These are phyloP conservation scores for Thecocarcelia acutangulata DNA, from an alignment of 2,888 invertebrate genomes.

Conservation along the genomic window DNA sequence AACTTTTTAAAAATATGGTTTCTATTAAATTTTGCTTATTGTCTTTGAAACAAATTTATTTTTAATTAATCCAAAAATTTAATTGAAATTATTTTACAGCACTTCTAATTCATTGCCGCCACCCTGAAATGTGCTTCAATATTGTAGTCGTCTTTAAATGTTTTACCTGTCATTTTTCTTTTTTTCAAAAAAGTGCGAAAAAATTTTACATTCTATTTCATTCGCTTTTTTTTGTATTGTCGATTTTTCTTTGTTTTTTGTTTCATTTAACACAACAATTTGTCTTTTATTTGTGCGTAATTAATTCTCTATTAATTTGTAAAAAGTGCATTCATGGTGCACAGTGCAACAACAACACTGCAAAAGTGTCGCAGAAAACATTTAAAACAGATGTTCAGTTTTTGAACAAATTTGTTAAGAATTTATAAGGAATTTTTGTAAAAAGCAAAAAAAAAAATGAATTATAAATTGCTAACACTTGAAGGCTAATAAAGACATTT, in stretches of 20 bases:
- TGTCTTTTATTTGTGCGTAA: constrained; percentile 52
- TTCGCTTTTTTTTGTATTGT: background rate
- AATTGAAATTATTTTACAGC: too few relatives aligned
- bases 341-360: constrained; percentile 32
- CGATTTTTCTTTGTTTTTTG: constrained; percentile 10
- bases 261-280: constrained; percentile 9
- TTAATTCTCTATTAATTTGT: constrained; percentile 59
- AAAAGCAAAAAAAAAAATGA: background rate
- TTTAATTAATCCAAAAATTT: too few relatives aligned
- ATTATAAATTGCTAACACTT: background rate
- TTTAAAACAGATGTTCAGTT: constrained; percentile 42
- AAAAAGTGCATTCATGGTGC: constrained; percentile 29
- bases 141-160: background rate
- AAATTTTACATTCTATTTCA: constrained; percentile 5
- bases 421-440: constrained; percentile 19
- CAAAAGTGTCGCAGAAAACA: background rate
- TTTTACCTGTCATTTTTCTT: constrained; percentile 30
- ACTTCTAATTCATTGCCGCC: background rate
- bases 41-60: too few relatives aligned
- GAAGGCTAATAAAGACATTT: background rate
- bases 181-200: constrained; percentile 17
- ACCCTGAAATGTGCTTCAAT: background rate
- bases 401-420: constrained; percentile 18
- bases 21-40: too few relatives aligned
- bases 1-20: background rate